Percentiles rank a stretch among this genome's conserved stretches.
Evolutionary conservation across 2,797 vertebrate species (phyloP).

Genomic region (Tokudaia tokunoshimensis): DNA sequence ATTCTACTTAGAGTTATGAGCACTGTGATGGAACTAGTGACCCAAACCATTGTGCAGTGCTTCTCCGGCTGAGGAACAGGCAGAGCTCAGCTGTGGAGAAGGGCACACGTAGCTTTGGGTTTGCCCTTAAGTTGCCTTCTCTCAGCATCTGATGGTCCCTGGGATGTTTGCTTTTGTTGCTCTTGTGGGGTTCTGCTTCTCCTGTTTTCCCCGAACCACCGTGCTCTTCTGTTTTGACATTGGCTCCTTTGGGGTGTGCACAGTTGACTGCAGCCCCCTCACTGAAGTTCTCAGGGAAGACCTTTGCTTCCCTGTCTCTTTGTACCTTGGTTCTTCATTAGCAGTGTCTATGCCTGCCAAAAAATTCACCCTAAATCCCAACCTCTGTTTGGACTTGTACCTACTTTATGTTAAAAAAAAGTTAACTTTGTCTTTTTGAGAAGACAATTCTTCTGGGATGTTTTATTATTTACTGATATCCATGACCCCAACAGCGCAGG

Average conservation of each 20-base stretch:
- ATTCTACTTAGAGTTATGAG: not conserved
- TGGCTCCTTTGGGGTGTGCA: not conserved
- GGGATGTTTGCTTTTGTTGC: not conserved
- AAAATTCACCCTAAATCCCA: not conserved
- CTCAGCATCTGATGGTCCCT: not conserved
- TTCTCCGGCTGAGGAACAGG: not conserved
- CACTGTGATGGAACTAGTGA: not conserved
- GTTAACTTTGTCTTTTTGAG: not conserved
- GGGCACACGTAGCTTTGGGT: not conserved
- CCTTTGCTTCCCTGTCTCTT: not conserved
- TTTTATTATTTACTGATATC: not conserved
- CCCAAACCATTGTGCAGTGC: rapidly evolving
- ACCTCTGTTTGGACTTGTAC: not conserved
- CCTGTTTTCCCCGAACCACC: rapidly evolving
- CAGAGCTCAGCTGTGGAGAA: not conserved
- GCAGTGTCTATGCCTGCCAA: not conserved
- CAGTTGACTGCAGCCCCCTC: not conserved
- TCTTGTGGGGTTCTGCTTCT: not conserved
- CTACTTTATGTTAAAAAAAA: not conserved
- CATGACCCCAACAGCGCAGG: not conserved
- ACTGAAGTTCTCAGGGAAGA: not conserved
- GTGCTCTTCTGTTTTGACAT: rapidly evolving
- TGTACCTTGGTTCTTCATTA: not conserved
- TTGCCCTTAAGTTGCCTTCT: not conserved
- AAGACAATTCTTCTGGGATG: not conserved